Base-by-base conservation (phyloP, 2,888 invertebrate species). In the Isotomurus palustris region DNA sequence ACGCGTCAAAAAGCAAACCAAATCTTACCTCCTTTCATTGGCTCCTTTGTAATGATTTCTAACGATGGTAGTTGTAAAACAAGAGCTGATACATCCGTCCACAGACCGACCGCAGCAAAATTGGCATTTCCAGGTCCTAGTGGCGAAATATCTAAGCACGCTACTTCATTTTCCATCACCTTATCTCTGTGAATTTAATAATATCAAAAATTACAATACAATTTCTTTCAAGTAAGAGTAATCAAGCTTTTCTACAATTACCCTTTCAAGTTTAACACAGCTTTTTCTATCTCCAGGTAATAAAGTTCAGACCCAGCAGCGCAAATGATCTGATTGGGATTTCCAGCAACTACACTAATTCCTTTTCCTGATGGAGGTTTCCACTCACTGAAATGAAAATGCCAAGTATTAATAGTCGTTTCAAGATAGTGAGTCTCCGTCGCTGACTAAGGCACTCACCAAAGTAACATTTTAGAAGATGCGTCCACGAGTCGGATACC, bases 41-140 rank as follows among this genome's bases (percentile, higher is more conserved):
- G 84, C 78, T 96, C 94, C 25, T 87, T 88, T 73, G 90, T 88
- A 53, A 93, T 81, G 71, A 87, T 85, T 56, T 83, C 81, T 51
- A 97, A 80, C 56, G 83, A 81, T 0, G 96, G 95, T 62, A 97
- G 75, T 12, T 84, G 82, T 25, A 96, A 79, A 62, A 96, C 84
- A 12, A 92, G 81, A 29, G 92, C 91, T 0, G 93, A 93, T 71
- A 96, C 94, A 73, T 97, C 95, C 1, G 92, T 95, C 99, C 99
- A 99, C 45, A 97, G 79, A 0, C 96, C 96, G 10, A 96, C 91
- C 17, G 93, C 93, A 35, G 91, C 86, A 58, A 93, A 79, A 51
- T 85, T 83, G 0, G 86, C 84, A 54, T 81, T 81, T 1, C 81
- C 81, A 41, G 81, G 81, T 48, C 82, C 82, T 19, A 88, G 74